Base-by-base conservation (phyloP, 2,888 invertebrate species). In the Fabriciana adippe region DNA sequence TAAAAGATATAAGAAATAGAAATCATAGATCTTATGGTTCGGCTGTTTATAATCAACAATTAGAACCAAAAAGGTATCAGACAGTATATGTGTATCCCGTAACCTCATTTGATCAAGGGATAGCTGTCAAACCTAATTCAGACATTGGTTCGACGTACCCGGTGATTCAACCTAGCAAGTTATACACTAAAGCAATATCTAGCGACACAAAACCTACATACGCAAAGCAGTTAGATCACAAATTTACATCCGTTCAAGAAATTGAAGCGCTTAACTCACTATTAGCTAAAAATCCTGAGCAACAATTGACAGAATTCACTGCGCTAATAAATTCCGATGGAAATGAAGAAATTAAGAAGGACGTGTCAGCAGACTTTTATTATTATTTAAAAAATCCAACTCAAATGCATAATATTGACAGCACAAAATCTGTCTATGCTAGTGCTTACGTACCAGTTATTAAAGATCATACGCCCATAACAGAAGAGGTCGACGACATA, bases 291-390 rank as follows among this genome's bases (percentile, higher is more conserved):
- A 82, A 84, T 14, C 93, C 94, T 0, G 85, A 85, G 50, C 87
- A 89, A 50, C 94, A 94, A 73, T 75, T 94, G 13, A 81, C 90
- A 63, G 91, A 93, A 66, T 80, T 94, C 15, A 91, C 93, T 67
- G 87, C 90, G 55, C 76, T 94, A n/a, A 75, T 94, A 47, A 72
- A 78, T n/a, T 71, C 76, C 0, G 75, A 77, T n/a, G 74, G 74
- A 6, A 78, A 78, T 15, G 76, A 81, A 55, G 75, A 74, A 0
- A 79, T 79, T 69, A 78, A 80, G 41, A 78, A 74, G 16, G 80
- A 88, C 45, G 81, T 80, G 0, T 89, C 91, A 2, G 81, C 89
- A 18, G 89, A 92, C 73, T 72, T 90, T 55, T 90, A 81, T 70
- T 90, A 87, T 68, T 89, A 90, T 68, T 51, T 85, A 14, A 90